Evolutionary conservation across 2,113 vertebrate species (phyloP), one percentile per base, ranked within the genome.

Genomic region (Passerina amoena): DNA sequence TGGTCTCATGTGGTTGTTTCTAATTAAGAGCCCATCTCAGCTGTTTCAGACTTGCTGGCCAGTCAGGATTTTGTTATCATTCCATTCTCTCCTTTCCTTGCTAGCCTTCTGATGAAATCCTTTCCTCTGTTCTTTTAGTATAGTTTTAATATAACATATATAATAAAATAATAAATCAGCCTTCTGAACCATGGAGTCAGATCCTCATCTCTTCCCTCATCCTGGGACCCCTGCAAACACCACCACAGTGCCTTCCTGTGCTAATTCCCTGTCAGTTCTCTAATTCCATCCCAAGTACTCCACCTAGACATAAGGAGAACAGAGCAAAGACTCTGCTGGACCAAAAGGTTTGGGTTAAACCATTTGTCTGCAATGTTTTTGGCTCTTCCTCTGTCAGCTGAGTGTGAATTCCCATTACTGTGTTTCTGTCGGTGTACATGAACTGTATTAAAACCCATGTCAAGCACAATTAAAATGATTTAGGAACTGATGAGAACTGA

Each of bases 201-300:
- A 48, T 25, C 4, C 7, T 48, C 8, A 1, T 48, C 23, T 25
- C 23, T 48, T 48, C 47, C 1, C 23, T 48, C 23, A 3, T 48
- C 47, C 48, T 50, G 23, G 13, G 48, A 50, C 48, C 48, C 48
- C 48, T 50, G 48, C 3, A 13, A 25, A 50, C 48, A 50, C 48
- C 45, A 47, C 45, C 48, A 50, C 48, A 25, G 40, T 30, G 63
- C 57, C 69, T 63, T 51, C 51, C 75, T 54, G 1, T 0, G 0
- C n/a, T 47, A 5, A 45, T 59, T 87, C 79, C 64, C 16, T 3
- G 1, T 7, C 1, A 70, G 19, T 78, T 33, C 80, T 54, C 23
- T 24, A 14, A 37, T 37, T 84, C 59, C 18, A 5, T 16, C 73
- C 88, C 56, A 60, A 80, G 51, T 66, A 40, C 54, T 88, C n/a